phyloP scores from a whole-genome alignment of 1,140 invertebrate species.

The Phymastichus coffea region DNA sequence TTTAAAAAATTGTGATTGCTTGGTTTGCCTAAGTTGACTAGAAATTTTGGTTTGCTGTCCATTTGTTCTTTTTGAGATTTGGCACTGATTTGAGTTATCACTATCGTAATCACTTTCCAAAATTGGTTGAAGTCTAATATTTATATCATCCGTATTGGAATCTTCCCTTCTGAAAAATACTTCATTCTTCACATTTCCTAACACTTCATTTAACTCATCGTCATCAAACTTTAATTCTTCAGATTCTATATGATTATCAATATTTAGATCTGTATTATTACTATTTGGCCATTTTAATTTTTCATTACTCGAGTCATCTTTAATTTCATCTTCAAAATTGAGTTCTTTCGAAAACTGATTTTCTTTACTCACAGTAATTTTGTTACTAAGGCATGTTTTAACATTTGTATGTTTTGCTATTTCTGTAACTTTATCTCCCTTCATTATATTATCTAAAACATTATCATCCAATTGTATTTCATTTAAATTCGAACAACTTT shows the following conservation, averaged over 20 bases:
- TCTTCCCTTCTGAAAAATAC: background rate
- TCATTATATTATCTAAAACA: no score
- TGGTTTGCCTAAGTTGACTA: conserved; percentile 34
- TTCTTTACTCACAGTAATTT: no score
- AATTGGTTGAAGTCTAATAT: background rate
- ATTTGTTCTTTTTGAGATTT: no score
- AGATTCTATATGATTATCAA: background rate
- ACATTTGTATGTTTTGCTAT: no score
- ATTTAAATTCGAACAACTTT: no score
- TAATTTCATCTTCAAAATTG: background rate
- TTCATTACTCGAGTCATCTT: background rate
- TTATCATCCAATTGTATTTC: no score
- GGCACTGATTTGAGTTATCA: background rate
- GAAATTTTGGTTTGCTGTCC: conserved; percentile 20
- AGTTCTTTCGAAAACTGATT: background rate
- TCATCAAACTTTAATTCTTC: background rate
- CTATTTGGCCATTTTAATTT: background rate
- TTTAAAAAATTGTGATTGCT: conserved; percentile 37
- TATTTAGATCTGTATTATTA: background rate
- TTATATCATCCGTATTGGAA: background rate
- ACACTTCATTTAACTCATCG: background rate
- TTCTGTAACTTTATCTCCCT: no score
- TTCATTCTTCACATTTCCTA: background rate
- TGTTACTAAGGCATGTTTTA: no score
- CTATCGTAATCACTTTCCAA: background rate